A percentile compares a stretch with the other conserved stretches of the same genome.
These are phyloP conservation scores for Euzetes globulus DNA, from an alignment of 2,888 invertebrate species.

Conservation along the genomic window DNA sequence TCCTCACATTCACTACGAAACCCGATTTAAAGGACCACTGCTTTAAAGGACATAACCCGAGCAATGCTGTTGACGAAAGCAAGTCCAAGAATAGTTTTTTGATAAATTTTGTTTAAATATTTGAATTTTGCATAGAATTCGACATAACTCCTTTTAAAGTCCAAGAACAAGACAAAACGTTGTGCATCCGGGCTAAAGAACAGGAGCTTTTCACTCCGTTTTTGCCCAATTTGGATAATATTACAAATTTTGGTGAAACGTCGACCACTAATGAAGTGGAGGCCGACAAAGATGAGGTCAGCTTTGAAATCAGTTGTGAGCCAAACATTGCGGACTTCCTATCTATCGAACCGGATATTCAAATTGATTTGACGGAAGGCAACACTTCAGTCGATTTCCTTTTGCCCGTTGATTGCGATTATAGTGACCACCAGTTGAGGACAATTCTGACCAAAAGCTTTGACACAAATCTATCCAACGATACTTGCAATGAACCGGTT, in stretches of 20 bases:
- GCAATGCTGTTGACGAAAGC: slow-evolving; percentile 15
- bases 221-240: neutral
- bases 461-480: neutral
- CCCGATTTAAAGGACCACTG: slow-evolving; percentile 6
- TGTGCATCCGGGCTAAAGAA: slow-evolving; percentile 3
- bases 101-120: neutral
- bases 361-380: neutral
- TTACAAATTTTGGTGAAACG: neutral
- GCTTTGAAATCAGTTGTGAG: neutral
- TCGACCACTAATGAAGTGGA: neutral
- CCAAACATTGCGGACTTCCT: neutral
- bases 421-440: neutral
- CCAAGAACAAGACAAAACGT: neutral
- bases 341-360: neutral
- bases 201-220: slow-evolving; percentile 8
- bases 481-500: too few species aligned
- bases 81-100: neutral
- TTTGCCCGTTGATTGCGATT: neutral
- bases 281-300: neutral
- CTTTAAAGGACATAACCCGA: slow-evolving; percentile 11
- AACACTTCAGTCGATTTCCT: neutral
- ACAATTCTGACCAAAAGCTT: neutral
- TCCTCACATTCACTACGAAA: slow-evolving; percentile 8
- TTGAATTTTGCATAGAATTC: neutral
- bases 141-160: neutral